phyloP scores from a whole-genome alignment of 2,797 vertebrate genomes.

The Etheostoma nigrum region DNA sequence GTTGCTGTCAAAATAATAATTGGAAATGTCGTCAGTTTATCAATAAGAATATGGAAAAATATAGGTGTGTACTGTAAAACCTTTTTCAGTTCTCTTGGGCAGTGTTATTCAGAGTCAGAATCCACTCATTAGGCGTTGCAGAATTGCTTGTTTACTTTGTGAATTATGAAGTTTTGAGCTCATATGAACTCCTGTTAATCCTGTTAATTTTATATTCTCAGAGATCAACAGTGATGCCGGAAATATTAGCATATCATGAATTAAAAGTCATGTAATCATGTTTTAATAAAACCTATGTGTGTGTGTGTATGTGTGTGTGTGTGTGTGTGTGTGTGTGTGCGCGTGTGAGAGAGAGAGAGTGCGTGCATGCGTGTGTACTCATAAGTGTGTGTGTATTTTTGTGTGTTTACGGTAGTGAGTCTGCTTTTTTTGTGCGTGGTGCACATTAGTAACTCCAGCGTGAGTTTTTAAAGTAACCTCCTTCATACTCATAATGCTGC shows the following conservation, averaged over 20 bases:
- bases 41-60: not conserved
- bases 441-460: not conserved
- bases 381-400: not conserved
- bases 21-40: not conserved
- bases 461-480: conserved; percentile 24
- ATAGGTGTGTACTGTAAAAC: not conserved
- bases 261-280: conserved; percentile 62
- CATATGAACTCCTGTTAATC: conserved; percentile 60
- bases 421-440: not conserved
- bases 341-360: not conserved
- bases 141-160: conserved; percentile 46
- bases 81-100: not conserved
- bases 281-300: conserved; percentile 66
- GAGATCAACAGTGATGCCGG: conserved; percentile 52
- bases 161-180: conserved; percentile 44
- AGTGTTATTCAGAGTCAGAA: not conserved
- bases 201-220: conserved; percentile 43
- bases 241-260: conserved; percentile 67
- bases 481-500: conserved; percentile 5
- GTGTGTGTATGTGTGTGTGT: conserved; percentile 7
- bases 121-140: not conserved
- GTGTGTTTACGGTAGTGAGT: not conserved
- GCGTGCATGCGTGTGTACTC: not conserved
- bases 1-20: not conserved
- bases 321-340: conserved; percentile 25